Base-by-base conservation (phyloP, 2,113 vertebrate species). In the Entelurus aequoreus region DNA sequence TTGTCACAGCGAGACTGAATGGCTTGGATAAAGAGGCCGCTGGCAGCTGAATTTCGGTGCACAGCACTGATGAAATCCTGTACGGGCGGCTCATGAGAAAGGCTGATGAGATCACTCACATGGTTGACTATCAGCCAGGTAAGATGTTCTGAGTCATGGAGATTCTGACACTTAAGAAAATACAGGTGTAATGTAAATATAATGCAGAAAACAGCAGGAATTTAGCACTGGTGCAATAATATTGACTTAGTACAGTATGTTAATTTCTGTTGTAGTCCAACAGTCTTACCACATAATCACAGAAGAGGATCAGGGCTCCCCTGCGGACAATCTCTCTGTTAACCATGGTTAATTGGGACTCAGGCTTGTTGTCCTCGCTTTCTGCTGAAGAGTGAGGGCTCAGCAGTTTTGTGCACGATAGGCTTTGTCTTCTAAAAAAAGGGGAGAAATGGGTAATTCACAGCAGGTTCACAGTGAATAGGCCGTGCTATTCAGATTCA, bases 71-170 rank as follows among this genome's bases (percentile, higher is more conserved):
- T 95, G 60, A 98, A 96, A 79, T 99, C 97, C 83, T 99, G 97
- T 21, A 99, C 97, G 0, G 97, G 96, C 12, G 97, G 97, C 72
- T 99, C 97, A 15, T 95, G 95, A 36, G 94, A 97, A 21, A 99
- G 91, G 73, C 69, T 89, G 87, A 99, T 96, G 70, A 99, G 92
- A 74, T 99, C 97, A 50, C 93, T 93, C 62, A 99, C 90, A 0
- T 99, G 97, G 75, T 99, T 99, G 57, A 99, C 95, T 21, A 97
- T 94, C 69, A 99, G 90, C 97, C 97, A 99, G 0, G 97, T 96
- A 48, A 99, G 81, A 84, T 99, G 97, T 71, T 99, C 97, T 0
- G 97, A 99, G 74, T 99, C 97, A 6, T 99, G 95, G 8, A 99
- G 91, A 79, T 99, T 99, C 90, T 99, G 97, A 86, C 96, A 99